Percentiles rank a stretch among this genome's conserved stretches.
Conservation (phyloP, 2,113 vertebrate species). For the Formicarius rufipectus region DNA sequence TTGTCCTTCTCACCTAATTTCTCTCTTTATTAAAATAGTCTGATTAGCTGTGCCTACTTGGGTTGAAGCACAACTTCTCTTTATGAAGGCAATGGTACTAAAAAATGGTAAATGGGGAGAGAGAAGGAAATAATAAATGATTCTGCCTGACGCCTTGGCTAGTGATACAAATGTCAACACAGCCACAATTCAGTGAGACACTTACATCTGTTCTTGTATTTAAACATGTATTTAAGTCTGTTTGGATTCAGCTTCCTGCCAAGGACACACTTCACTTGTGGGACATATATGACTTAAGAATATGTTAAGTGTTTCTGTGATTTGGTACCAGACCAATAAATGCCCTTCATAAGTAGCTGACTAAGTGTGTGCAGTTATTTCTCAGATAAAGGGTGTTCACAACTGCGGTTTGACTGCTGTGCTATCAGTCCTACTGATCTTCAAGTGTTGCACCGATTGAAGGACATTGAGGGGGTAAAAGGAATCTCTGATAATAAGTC, state of each 20-base stretch:
- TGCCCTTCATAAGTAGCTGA: neutral
- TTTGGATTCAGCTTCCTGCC: neutral
- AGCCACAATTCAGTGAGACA: neutral
- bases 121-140: neutral
- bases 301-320: neutral
- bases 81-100: neutral
- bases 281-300: neutral
- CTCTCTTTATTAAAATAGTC: neutral
- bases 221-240: neutral
- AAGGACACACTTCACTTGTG: neutral
- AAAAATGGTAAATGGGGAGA: neutral
- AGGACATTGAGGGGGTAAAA: neutral
- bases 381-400: neutral
- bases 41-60: neutral
- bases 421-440: neutral
- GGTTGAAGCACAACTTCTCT: neutral
- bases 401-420: neutral
- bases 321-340: neutral
- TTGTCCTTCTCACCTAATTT: neutral
- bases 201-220: neutral
- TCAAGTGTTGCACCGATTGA: neutral
- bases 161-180: neutral
- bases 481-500: neutral
- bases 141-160: neutral
- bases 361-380: neutral